Evolutionary conservation across 2,797 vertebrate species (phyloP).

Genomic region (Schizopygopsis malacanthus): DNA sequence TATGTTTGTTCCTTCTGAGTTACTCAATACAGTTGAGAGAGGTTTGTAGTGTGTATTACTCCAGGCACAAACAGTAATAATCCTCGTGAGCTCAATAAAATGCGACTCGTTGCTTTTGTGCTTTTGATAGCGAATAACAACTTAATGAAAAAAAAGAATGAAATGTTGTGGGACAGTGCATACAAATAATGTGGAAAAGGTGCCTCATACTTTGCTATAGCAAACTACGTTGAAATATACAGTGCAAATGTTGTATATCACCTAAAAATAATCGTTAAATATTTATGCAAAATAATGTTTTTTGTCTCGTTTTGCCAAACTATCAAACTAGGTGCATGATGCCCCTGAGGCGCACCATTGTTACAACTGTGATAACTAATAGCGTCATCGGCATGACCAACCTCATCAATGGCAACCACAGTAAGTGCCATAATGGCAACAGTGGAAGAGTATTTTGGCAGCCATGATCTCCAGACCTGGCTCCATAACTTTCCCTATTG

Average conservation of each 20-base stretch:
- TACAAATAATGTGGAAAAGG: neutral
- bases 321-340: neutral
- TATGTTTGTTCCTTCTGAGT: conserved; percentile 17
- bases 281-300: neutral
- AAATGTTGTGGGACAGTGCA: neutral
- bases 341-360: neutral
- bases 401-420: neutral
- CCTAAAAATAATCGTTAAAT: neutral
- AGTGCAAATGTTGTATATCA: neutral
- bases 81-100: conserved; percentile 17
- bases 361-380: neutral
- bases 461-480: conserved; percentile 40
- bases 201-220: neutral
- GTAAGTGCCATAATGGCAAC: conserved; percentile 12
- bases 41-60: neutral
- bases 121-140: neutral
- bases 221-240: neutral
- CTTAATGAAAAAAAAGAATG: neutral
- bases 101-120: neutral
- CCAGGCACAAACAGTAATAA: conserved; percentile 32
- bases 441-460: conserved; percentile 35
- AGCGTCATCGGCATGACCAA: conserved; percentile 8
- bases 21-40: conserved; percentile 3
- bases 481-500: conserved; percentile 23
- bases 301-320: neutral